A percentile compares a stretch with the other conserved stretches of the same genome.
phyloP scores from a whole-genome alignment of 2,797 vertebrate genomes.

The Lophotriccus pileatus region DNA sequence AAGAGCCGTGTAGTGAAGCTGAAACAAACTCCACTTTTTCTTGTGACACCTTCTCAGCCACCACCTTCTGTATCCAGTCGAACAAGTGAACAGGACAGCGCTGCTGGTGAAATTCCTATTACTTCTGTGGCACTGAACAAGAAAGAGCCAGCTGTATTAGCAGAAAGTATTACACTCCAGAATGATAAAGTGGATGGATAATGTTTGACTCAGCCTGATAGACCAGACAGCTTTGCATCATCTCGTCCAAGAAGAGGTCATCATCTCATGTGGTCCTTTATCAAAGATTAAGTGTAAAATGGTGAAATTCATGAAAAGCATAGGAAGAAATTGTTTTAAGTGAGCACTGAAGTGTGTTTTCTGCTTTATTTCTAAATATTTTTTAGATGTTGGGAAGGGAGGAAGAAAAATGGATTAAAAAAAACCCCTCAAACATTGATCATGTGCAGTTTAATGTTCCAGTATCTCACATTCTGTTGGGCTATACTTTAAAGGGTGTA shows the following conservation, averaged over 20 bases:
- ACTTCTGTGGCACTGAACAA: background rate
- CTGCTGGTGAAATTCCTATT: background rate
- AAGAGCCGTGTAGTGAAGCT: slow-evolving; percentile 57
- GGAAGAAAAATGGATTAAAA: background rate
- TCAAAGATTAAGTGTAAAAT: background rate
- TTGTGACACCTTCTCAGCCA: background rate
- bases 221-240: background rate
- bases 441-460: background rate
- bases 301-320: background rate
- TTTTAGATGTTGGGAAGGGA: background rate
- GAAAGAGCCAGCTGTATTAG: background rate
- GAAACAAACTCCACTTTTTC: slow-evolving; percentile 52
- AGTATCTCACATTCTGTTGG: background rate
- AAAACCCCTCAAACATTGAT: background rate
- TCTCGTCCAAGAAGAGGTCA: background rate
- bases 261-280: background rate
- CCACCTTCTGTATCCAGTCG: background rate
- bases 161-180: background rate
- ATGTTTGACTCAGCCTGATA: background rate
- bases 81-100: background rate
- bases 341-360: background rate
- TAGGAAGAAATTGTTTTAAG: background rate
- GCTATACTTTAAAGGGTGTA: background rate
- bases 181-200: background rate
- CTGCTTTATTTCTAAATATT: background rate